Conservation (phyloP, 2,888 invertebrate species). For the Noctuana brunneofusca region DNA sequence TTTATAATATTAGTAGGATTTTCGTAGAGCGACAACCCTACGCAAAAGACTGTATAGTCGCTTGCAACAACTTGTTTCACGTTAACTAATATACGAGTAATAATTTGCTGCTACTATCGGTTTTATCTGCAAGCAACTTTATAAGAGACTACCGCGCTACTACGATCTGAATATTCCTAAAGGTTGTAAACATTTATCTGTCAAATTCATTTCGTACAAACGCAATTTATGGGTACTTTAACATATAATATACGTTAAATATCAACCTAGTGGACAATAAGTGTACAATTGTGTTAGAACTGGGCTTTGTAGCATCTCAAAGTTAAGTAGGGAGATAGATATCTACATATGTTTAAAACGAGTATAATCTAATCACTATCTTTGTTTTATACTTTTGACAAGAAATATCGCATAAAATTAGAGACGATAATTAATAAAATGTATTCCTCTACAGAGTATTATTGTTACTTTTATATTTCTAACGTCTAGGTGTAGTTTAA, state of each 20-base stretch:
- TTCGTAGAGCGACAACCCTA: constrained; percentile 4
- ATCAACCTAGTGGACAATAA: not conserved
- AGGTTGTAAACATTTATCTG: constrained; percentile 25
- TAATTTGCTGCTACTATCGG: constrained; percentile 26
- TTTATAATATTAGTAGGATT: no score
- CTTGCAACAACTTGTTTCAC: constrained; percentile 26
- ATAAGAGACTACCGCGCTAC: constrained; percentile 33
- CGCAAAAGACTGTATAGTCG: not conserved
- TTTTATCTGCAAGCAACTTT: constrained; percentile 31
- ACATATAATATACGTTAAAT: constrained; percentile 5
- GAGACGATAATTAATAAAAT: no score
- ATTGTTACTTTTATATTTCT: no score
- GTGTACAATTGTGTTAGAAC: not conserved
- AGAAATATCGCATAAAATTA: not conserved
- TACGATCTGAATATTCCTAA: constrained; percentile 17
- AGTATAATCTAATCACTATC: no score
- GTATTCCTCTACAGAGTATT: no score
- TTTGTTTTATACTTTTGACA: not conserved
- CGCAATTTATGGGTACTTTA: constrained; percentile 20
- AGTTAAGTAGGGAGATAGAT: not conserved
- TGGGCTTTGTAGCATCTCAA: not conserved
- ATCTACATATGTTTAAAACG: no score
- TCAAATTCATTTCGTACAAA: constrained; percentile 22
- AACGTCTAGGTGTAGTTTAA: no score
- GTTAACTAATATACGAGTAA: constrained; percentile 30